Evolutionary conservation across 2,888 invertebrate genomes (phyloP).

Genomic region (Patella ulyssiponensis): DNA sequence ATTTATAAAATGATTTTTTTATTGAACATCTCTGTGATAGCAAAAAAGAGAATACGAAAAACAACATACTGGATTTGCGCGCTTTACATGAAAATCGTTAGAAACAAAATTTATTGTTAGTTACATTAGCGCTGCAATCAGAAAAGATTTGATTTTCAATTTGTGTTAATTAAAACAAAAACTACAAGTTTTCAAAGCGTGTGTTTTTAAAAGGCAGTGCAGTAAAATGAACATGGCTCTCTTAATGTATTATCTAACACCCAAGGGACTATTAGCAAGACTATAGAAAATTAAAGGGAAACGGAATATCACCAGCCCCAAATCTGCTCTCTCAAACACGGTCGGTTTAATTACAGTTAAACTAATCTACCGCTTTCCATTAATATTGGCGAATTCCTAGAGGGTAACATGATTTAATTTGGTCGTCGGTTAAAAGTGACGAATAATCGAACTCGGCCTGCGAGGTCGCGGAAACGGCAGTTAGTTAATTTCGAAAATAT

Average conservation of each 20-base stretch:
- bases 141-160: too few relatives aligned
- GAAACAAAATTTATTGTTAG: too few relatives aligned
- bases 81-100: too few relatives aligned
- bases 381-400: constrained; percentile 25
- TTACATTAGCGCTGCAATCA: too few relatives aligned
- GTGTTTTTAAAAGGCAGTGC: not conserved
- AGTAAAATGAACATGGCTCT: not conserved
- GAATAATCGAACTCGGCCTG: not conserved
- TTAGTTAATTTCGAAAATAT: constrained; percentile 5
- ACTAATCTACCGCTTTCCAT: constrained; percentile 35
- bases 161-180: too few relatives aligned
- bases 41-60: too few relatives aligned
- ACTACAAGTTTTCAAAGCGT: not conserved
- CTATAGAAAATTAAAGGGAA: constrained; percentile 22
- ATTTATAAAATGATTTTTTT: too few relatives aligned
- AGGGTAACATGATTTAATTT: constrained; percentile 30
- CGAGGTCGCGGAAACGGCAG: not conserved
- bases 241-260: constrained; percentile 7
- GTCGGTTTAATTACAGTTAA: constrained; percentile 31
- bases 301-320: constrained; percentile 20
- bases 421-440: constrained; percentile 6
- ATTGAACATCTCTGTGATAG: too few relatives aligned
- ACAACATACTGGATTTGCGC: too few relatives aligned
- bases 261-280: constrained; percentile 23
- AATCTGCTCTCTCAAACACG: constrained; percentile 16